Evolutionary conservation across 2,797 vertebrate species (phyloP).

Genomic region (Molossus alvarezi): DNA sequence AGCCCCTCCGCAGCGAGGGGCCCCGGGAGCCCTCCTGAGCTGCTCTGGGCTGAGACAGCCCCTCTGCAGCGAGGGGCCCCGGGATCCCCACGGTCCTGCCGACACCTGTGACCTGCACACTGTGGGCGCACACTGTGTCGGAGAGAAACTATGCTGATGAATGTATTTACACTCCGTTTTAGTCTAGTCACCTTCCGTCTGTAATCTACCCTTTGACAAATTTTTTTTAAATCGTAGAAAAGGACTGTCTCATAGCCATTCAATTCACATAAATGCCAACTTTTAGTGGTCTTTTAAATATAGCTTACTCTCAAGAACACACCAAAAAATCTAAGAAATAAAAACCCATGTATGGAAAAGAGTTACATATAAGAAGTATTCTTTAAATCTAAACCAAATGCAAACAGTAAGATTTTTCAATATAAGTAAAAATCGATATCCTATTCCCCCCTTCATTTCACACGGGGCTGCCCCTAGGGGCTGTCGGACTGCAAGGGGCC

Average conservation of each 20-base stretch:
- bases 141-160: not conserved
- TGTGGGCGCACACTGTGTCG: not conserved
- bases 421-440: slow-evolving; percentile 87
- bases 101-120: not conserved
- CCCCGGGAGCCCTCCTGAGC: not conserved
- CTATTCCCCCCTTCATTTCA: slow-evolving; percentile 73
- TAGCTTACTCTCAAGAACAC: slow-evolving; percentile 46
- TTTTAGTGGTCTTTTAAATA: not conserved
- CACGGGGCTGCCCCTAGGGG: slow-evolving; percentile 85
- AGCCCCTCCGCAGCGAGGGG: not conserved
- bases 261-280: not conserved
- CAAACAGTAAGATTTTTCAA: slow-evolving; percentile 85
- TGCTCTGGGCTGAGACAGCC: not conserved
- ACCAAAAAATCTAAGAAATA: slow-evolving; percentile 55
- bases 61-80: not conserved
- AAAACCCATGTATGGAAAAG: not conserved
- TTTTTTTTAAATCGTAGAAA: not conserved
- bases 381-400: slow-evolving; percentile 68
- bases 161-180: not conserved
- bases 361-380: not conserved
- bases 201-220: not conserved
- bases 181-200: not conserved
- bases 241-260: not conserved
- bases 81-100: not conserved
- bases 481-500: slow-evolving; percentile 86